A percentile compares a stretch with the other conserved stretches of the same genome.
These are phyloP conservation scores for Cryptocephalus primarius DNA, from an alignment of 2,888 invertebrate species.

Conservation along the genomic window DNA sequence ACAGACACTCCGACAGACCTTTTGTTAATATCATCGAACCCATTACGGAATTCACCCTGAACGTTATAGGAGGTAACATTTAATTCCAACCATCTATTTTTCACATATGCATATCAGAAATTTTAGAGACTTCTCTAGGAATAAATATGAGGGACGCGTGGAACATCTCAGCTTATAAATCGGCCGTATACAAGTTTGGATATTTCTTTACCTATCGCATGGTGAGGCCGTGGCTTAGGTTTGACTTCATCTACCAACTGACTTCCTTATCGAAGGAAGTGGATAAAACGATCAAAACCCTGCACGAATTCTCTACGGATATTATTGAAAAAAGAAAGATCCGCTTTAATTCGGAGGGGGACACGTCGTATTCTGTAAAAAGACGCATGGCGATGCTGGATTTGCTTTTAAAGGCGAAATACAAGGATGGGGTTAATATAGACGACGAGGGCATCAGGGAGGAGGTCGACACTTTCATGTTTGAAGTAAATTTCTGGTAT, in stretches of 20 bases:
- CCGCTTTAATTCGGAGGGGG: not conserved
- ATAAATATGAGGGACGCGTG: constrained; percentile 4
- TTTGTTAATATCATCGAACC: constrained; percentile 11
- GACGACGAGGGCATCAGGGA: constrained; percentile 45
- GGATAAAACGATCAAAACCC: constrained; percentile 1
- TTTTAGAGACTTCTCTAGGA: constrained; percentile 9
- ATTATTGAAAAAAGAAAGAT: constrained; percentile 10
- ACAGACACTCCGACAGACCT: constrained; percentile 5
- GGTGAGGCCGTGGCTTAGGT: constrained; percentile 10
- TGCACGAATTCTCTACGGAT: constrained; percentile 10
- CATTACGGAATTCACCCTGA: constrained; percentile 14
- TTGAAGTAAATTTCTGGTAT: constrained; percentile 40
- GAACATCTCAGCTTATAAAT: constrained; percentile 8
- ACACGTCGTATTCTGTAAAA: constrained; percentile 6
- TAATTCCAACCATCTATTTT: not conserved
- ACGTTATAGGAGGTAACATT: constrained; percentile 13
- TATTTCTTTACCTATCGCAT: constrained; percentile 4
- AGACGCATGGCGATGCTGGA: constrained; percentile 44
- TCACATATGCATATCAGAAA: too few relatives aligned
- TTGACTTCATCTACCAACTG: not conserved
- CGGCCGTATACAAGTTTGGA: constrained; percentile 10
- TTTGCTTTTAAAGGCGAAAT: constrained; percentile 41
- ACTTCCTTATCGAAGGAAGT: constrained; percentile 2
- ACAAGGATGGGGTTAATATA: constrained; percentile 36
- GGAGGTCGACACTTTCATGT: constrained; percentile 53